Evolutionary conservation across 2,888 invertebrate genomes (phyloP), one percentile per base, ranked within the genome.

Genomic region (Metopia argyrocephala): DNA sequence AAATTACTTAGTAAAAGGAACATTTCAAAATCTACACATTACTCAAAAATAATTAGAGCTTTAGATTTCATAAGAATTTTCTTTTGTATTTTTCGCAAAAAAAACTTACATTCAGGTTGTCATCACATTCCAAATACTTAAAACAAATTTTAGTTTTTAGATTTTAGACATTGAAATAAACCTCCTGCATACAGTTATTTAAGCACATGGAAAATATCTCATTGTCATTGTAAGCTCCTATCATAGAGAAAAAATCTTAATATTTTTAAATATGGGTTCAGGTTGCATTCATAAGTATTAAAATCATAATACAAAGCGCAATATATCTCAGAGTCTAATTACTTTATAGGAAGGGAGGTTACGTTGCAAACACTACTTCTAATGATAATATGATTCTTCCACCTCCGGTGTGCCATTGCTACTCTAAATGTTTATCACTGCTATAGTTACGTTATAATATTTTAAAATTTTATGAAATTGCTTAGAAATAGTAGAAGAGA

Each of bases 161-260:
- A n/a, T n/a, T n/a, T n/a, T n/a, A n/a, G n/a, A n/a, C 38, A 38
- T 12, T 38, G 15, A 38, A 38, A 38, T 12, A 12, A 12, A 38
- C 15, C 38, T 38, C 2, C 12, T 12, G 15, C 38, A 15, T 38
- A 38, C 3, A n/a, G n/a, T n/a, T n/a, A n/a, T n/a, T n/a, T n/a
- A n/a, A 38, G 38, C 38, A 38, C 15, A 38, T 1, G 38, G 12
- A 15, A 38, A 12, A 3, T 0, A 9, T 12, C 38, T 38, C 38
- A 38, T 38, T 38, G 38, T 38, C 45, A 52, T 69, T 20, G 28
- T 20, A 4, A 20, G n/a, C 15, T 56, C 50, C 21, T 76, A 76
- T 71, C 79, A 27, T 27, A 15, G 15, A 66, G 76, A 57, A 66
- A 76, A 79, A 76, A 79, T 76, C 71, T 70, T 57, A 27, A 57